A percentile compares a stretch with the other conserved stretches of the same genome.
phyloP scores from a whole-genome alignment of 2,888 invertebrate genomes.

The Stenichneumon culpator region DNA sequence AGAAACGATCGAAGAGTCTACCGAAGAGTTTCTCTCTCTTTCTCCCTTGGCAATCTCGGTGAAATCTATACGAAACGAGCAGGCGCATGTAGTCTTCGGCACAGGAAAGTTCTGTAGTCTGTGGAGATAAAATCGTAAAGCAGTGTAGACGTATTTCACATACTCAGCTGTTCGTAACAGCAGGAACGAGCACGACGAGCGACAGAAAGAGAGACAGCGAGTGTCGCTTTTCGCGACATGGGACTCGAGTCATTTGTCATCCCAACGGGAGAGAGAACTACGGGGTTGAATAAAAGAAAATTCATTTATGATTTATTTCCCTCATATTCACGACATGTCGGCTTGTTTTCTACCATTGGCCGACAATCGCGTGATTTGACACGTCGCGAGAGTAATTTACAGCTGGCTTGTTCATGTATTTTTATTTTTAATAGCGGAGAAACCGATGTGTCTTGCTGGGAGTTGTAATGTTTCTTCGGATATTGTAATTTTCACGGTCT shows the following conservation, averaged over 20 bases:
- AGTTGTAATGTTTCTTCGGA: neutral
- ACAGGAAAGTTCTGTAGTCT: constrained; percentile 6
- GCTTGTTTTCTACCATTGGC: constrained; percentile 37
- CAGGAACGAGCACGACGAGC: neutral
- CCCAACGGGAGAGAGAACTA: constrained; percentile 21
- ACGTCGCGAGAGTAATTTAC: constrained; percentile 16
- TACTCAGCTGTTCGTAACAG: constrained; percentile 7
- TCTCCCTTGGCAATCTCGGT: constrained; percentile 1
- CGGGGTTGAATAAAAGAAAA: constrained; percentile 54
- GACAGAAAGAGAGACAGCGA: too few relatives aligned
- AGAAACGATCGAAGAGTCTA: too few relatives aligned
- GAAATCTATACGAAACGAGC: constrained; percentile 8
- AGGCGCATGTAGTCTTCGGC: neutral
- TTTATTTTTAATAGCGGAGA: constrained; percentile 1
- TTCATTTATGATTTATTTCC: constrained; percentile 63
- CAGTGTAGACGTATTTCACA: neutral
- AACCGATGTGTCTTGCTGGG: neutral
- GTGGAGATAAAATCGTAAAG: constrained; percentile 10
- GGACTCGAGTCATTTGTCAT: constrained; percentile 77
- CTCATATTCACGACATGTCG: constrained; percentile 45
- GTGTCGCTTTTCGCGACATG: constrained; percentile 65
- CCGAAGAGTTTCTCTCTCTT: neutral
- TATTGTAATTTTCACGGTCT: neutral
- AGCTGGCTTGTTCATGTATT: neutral
- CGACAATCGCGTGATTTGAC: constrained; percentile 15